Base-by-base conservation (phyloP, 2,888 invertebrate genomes). In the Hetaerina titia region DNA sequence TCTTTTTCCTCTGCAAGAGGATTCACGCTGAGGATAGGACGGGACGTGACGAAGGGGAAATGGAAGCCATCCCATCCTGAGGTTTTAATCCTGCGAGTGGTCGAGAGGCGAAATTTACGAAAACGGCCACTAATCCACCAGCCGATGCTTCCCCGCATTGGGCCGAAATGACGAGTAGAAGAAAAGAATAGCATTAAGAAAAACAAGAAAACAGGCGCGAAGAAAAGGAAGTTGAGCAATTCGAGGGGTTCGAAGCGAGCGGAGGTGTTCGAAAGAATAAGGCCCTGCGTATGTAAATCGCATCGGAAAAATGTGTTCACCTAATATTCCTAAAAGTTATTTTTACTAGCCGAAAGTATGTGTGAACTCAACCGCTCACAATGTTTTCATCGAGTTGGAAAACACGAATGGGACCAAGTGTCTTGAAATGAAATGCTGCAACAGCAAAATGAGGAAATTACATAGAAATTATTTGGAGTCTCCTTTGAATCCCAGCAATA, bases 1-100 rank as follows among this genome's bases (percentile, higher is more conserved):
- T 45, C 64, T 90, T 90, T 17, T 64, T 25, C 56, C 56, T 15
- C 45, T 19, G 69, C 22, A 9, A 69, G 69, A 9, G 69, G 13
- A 17, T 17, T 17, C 60, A 17, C 11, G 81, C 56, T 15, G 88
- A 45, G 88, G 88, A n/a, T 13, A 25, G 81, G 81, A 4, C n/a
- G n/a, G 58, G 19, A 69, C n/a, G 22, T 69, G 69, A 69, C n/a
- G n/a, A 25, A 63, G 60, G 13, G 11, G 31, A 22, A 45, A 45
- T 45, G 31, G 63, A 31, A 17, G 25, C 63, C 22, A 8, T 45
- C 19, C 60, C n/a, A 22, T 13, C 17, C 90, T 22, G 60, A 31
- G 25, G 45, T 90, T 90, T 64, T 64, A 90, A 90, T 64, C 90
- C 90, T 90, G 64, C 69, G 22, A 90, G 90, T 90, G 90, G 63